These are phyloP conservation scores for Caenorhabditis doughertyi DNA, from an alignment of 2,888 invertebrate genomes.

Conservation along the genomic window DNA sequence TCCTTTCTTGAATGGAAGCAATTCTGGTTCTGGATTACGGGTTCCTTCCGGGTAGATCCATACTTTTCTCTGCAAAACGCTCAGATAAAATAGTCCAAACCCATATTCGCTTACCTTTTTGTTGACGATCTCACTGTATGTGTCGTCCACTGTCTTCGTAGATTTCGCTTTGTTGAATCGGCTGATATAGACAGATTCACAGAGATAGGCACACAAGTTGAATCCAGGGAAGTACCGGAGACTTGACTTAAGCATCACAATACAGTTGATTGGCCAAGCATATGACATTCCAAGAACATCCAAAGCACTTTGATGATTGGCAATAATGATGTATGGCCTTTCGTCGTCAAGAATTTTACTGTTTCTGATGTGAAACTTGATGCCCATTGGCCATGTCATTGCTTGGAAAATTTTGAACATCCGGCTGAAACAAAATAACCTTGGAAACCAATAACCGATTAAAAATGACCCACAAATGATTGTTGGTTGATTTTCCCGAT, in stretches of 20 bases:
- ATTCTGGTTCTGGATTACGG: slow-evolving; percentile 88
- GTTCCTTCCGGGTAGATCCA: slow-evolving; percentile 98
- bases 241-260: slow-evolving; percentile 80
- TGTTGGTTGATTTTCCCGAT: slow-evolving; percentile 66
- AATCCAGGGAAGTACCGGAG: slow-evolving; percentile 81
- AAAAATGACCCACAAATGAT: slow-evolving; percentile 68
- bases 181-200: slow-evolving; percentile 76
- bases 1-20: slow-evolving; percentile 96
- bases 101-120: slow-evolving; percentile 67
- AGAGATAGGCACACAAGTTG: slow-evolving; percentile 78
- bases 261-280: slow-evolving; percentile 80
- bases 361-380: slow-evolving; percentile 68
- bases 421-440: slow-evolving; percentile 58
- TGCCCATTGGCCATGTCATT: slow-evolving; percentile 53
- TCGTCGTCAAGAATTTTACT: slow-evolving; percentile 60
- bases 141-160: slow-evolving; percentile 72
- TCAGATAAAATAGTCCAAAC: too few species aligned
- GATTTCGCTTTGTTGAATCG: slow-evolving; percentile 75
- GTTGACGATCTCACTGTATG: slow-evolving; percentile 66
- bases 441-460: background rate
- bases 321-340: slow-evolving; percentile 78
- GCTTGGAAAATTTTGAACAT: slow-evolving; percentile 72
- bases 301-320: slow-evolving; percentile 81
- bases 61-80: slow-evolving; percentile 86
- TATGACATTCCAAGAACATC: slow-evolving; percentile 78